Conservation (phyloP, 2,888 invertebrate species). For the Apamea monoglypha region DNA sequence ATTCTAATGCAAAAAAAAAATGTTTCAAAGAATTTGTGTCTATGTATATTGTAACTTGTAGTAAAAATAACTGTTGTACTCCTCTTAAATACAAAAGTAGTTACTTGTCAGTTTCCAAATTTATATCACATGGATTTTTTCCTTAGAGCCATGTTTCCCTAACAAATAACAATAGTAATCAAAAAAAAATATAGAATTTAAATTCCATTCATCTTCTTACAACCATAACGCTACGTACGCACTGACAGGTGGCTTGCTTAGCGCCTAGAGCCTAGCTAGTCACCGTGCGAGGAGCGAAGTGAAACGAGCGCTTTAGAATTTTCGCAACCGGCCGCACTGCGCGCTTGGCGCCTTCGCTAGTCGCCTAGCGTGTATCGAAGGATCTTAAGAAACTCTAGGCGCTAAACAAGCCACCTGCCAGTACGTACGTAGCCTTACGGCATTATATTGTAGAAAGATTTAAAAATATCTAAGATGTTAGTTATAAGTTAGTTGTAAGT, state of each 20-base stretch:
- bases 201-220: neutral
- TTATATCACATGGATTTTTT: neutral
- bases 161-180: neutral
- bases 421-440: neutral
- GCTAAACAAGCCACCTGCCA: neutral
- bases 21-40: neutral
- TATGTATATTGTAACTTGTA: neutral
- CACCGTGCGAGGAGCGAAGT: neutral
- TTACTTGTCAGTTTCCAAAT: neutral
- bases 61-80: neutral
- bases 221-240: neutral
- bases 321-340: neutral
- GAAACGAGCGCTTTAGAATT: neutral
- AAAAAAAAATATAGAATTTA: neutral
- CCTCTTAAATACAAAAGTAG: neutral
- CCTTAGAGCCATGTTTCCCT: neutral
- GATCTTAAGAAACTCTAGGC: neutral
- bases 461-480: neutral
- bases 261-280: neutral
- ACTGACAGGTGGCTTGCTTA: neutral
- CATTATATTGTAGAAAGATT: neutral
- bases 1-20: neutral
- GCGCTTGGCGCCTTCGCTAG: neutral
- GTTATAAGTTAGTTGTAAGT: slow-evolving; percentile 27
- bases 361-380: neutral